A percentile compares a stretch with the other conserved stretches of the same genome.
Conservation (phyloP, 1,140 invertebrate species). For the Tetramorium simillimum region DNA sequence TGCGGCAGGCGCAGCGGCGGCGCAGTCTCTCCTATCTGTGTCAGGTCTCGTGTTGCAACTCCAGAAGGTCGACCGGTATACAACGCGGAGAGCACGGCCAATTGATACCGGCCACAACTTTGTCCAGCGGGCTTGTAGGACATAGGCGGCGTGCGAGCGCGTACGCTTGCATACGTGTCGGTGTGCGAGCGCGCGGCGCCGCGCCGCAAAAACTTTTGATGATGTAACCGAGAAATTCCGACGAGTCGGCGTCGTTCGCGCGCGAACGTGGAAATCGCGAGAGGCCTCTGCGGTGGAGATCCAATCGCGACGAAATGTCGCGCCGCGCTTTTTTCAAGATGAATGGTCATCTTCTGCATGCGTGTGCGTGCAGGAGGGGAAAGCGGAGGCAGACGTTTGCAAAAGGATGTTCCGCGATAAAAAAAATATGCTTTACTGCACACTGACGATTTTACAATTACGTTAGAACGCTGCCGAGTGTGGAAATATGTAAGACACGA, state of each 20-base stretch:
- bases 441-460: slow-evolving; percentile 3
- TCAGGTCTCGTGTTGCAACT: slow-evolving; percentile 84
- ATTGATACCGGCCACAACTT: slow-evolving; percentile 74
- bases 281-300: slow-evolving; percentile 19
- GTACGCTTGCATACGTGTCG: slow-evolving; percentile 15
- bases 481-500: background rate
- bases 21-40: slow-evolving; percentile 81
- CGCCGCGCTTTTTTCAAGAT: background rate
- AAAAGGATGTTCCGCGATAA: background rate
- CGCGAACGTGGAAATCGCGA: slow-evolving; percentile 47
- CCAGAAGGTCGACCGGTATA: slow-evolving; percentile 85
- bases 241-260: slow-evolving; percentile 37
- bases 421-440: background rate
- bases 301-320: slow-evolving; percentile 54
- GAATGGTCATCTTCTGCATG: background rate
- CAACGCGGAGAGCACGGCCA: slow-evolving; percentile 76
- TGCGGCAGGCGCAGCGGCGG: slow-evolving; percentile 48
- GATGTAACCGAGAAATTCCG: slow-evolving; percentile 74
- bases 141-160: slow-evolving; percentile 46
- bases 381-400: background rate
- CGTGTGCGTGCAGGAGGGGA: background rate
- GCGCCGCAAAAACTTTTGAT: slow-evolving; percentile 66
- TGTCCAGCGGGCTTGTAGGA: slow-evolving; percentile 68
- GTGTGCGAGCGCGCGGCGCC: slow-evolving; percentile 2
- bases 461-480: background rate